Evolutionary conservation across 2,797 vertebrate species (phyloP).

Genomic region (Rhinatrema bivittatum): DNA sequence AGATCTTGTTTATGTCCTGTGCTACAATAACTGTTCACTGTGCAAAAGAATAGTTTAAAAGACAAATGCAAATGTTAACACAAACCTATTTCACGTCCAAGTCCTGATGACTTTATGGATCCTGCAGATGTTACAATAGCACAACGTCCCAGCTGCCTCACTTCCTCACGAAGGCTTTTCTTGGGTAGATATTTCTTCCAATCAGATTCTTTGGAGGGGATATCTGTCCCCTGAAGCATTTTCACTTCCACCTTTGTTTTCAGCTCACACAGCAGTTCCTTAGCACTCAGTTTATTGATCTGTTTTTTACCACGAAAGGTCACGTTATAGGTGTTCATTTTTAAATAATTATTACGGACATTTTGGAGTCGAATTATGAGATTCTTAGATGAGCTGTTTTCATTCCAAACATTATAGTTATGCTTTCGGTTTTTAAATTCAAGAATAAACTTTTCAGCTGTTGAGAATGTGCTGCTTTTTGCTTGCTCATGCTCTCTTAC

Average conservation of each 20-base stretch:
- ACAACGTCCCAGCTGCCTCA: slow-evolving; percentile 49
- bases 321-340: slow-evolving; percentile 57
- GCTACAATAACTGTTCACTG: too few species aligned
- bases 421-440: slow-evolving; percentile 7
- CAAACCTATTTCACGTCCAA: slow-evolving; percentile 67
- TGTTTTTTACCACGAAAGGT: slow-evolving; percentile 41
- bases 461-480: not conserved
- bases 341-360: slow-evolving; percentile 47
- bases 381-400: slow-evolving; percentile 55
- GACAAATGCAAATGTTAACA: too few species aligned
- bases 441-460: not conserved
- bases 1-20: too few species aligned
- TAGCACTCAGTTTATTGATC: slow-evolving; percentile 29
- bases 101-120: slow-evolving; percentile 52
- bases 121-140: slow-evolving; percentile 67
- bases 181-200: slow-evolving; percentile 51
- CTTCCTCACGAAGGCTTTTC: slow-evolving; percentile 39
- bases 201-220: slow-evolving; percentile 45
- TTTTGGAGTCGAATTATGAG: slow-evolving; percentile 48
- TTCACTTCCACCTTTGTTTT: slow-evolving; percentile 45
- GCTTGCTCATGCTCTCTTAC: too few species aligned
- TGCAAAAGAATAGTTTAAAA: too few species aligned
- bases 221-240: slow-evolving; percentile 46
- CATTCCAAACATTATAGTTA: slow-evolving; percentile 52
- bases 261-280: slow-evolving; percentile 50